Conservation (phyloP, 2,888 invertebrate species). For the Leuctra nigra region DNA sequence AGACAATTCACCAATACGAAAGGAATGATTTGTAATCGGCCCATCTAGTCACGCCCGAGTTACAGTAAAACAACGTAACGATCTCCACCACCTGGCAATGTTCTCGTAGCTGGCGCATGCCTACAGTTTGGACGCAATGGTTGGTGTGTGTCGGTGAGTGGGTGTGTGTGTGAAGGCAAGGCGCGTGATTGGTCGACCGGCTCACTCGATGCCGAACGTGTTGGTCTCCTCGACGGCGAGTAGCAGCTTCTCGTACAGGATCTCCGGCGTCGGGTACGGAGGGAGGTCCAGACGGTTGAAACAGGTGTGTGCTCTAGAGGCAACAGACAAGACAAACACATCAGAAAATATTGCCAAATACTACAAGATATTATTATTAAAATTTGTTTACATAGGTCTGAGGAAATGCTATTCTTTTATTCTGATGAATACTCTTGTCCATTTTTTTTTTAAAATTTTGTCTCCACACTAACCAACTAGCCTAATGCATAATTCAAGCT, state of each 20-base stretch:
- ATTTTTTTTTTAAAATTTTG: no score
- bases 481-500: no score
- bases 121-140: neutral
- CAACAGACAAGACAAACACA: neutral
- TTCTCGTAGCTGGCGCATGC: no score
- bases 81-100: no score
- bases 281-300: constrained; percentile 96
- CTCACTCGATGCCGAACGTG: constrained; percentile 91
- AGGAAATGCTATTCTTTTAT: neutral
- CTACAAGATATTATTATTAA: constrained; percentile 6
- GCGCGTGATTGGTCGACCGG: neutral
- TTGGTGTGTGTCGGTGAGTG: neutral
- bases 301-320: constrained; percentile 82
- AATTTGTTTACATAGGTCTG: neutral
- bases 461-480: no score
- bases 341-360: no score
- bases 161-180: neutral
- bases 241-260: constrained; percentile 84
- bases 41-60: no score
- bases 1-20: no score
- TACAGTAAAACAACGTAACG: no score
- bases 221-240: constrained; percentile 94
- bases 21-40: no score
- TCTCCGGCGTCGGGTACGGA: constrained; percentile 87
- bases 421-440: no score